These are phyloP conservation scores for Grapholita molesta DNA, from an alignment of 1,140 invertebrate species.

Conservation along the genomic window DNA sequence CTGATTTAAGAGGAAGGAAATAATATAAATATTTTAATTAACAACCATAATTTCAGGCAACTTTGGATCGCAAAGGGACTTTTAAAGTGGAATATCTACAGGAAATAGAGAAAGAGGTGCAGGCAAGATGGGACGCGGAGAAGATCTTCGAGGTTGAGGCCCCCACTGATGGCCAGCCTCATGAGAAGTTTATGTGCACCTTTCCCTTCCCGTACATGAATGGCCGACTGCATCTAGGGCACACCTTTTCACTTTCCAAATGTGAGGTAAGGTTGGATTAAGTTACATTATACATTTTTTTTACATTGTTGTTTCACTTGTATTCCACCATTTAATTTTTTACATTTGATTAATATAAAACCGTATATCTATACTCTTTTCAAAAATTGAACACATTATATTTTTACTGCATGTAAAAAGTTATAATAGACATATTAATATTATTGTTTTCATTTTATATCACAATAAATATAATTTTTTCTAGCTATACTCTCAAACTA, in stretches of 20 bases:
- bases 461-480: too few relatives aligned
- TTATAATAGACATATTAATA: too few relatives aligned
- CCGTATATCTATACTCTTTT: too few relatives aligned
- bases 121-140: slow-evolving; percentile 88
- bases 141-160: slow-evolving; percentile 91
- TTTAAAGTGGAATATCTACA: slow-evolving; percentile 95
- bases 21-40: neutral
- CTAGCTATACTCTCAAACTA: too few relatives aligned
- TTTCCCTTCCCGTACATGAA: slow-evolving; percentile 99
- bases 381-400: too few relatives aligned
- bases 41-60: slow-evolving; percentile 48
- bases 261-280: slow-evolving; percentile 88
- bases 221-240: slow-evolving; percentile 97
- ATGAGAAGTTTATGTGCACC: slow-evolving; percentile 95
- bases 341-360: too few relatives aligned
- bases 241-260: slow-evolving; percentile 98
- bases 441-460: too few relatives aligned
- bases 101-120: slow-evolving; percentile 91
- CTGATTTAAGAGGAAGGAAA: neutral
- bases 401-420: too few relatives aligned
- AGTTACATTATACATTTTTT: neutral
- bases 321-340: too few relatives aligned
- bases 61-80: slow-evolving; percentile 92
- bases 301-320: too few relatives aligned
- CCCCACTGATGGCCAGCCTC: slow-evolving; percentile 77